Conservation (phyloP, 1,140 invertebrate species). For the Calycopis cecrops region DNA sequence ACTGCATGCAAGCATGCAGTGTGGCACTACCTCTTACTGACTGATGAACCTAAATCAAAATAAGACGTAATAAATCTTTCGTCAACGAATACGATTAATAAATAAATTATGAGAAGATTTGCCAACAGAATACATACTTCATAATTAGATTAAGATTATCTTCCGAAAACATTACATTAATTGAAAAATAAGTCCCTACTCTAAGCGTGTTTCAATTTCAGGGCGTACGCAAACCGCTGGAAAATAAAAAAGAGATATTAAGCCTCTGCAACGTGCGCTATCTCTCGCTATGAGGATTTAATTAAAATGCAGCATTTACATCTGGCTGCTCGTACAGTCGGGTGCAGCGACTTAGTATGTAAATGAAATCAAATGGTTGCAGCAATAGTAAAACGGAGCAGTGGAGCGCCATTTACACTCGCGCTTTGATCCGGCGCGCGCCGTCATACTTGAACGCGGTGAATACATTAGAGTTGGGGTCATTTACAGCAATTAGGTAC, state of each 20-base stretch:
- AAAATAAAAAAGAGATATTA: conserved; percentile 34
- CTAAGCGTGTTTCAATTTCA: conserved; percentile 39
- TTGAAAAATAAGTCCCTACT: background rate
- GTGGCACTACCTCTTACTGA: too few relatives aligned
- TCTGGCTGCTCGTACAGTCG: conserved; percentile 14
- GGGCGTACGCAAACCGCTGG: conserved; percentile 29
- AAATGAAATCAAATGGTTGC: conserved; percentile 8
- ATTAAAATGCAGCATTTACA: conserved; percentile 39
- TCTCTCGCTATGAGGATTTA: conserved; percentile 49
- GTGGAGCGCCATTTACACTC: conserved; percentile 32
- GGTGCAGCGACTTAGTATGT: background rate
- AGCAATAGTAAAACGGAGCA: conserved; percentile 2
- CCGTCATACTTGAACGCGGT: too few relatives aligned
- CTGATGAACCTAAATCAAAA: too few relatives aligned
- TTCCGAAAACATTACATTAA: too few relatives aligned
- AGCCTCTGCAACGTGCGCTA: conserved; percentile 31
- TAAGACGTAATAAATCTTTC: too few relatives aligned
- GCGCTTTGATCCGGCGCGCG: conserved; percentile 16
- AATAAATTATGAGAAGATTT: too few relatives aligned
- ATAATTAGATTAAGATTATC: too few relatives aligned
- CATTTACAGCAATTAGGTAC: background rate
- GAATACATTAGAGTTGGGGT: background rate
- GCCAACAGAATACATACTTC: too few relatives aligned
- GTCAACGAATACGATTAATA: too few relatives aligned
- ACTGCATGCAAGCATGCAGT: too few relatives aligned